phyloP scores from a whole-genome alignment of 2,888 invertebrate species.

The Meloe dianella region DNA sequence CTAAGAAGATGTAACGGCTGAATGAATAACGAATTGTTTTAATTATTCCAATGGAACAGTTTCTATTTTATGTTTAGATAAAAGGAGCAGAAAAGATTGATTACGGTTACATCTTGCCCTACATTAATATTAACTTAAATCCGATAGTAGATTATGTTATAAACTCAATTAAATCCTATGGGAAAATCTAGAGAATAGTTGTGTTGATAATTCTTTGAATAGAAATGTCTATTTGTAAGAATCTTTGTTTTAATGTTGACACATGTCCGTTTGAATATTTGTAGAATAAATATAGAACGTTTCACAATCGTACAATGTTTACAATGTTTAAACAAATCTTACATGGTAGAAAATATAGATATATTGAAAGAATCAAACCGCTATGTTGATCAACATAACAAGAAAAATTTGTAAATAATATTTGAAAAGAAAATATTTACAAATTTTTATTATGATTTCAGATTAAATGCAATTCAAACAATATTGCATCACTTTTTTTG shows the following conservation, averaged over 20 bases:
- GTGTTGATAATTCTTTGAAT: neutral
- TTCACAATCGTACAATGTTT: neutral
- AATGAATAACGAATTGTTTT: conserved; percentile 29
- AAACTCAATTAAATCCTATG: neutral
- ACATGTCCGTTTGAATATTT: neutral
- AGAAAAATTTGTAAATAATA: neutral
- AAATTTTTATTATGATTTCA: neutral
- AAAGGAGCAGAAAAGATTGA: too few species aligned
- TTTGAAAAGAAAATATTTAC: neutral
- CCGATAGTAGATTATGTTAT: too few species aligned
- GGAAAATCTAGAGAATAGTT: neutral
- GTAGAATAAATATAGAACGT: neutral
- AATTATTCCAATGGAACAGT: conserved; percentile 26
- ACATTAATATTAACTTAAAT: too few species aligned
- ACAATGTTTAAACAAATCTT: neutral
- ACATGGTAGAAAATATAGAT: neutral
- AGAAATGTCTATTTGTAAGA: neutral
- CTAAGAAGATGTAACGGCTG: conserved; percentile 22
- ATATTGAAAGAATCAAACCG: neutral
- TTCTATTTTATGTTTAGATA: too few species aligned
- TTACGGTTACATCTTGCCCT: too few species aligned
- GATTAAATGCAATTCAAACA: neutral
- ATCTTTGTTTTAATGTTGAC: conserved; percentile 3
- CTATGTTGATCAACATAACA: neutral
- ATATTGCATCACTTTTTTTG: too few species aligned